Evolutionary conservation across 2,888 invertebrate genomes (phyloP), one percentile per base, ranked within the genome.

Genomic region (Drepanosiphum platanoidis): DNA sequence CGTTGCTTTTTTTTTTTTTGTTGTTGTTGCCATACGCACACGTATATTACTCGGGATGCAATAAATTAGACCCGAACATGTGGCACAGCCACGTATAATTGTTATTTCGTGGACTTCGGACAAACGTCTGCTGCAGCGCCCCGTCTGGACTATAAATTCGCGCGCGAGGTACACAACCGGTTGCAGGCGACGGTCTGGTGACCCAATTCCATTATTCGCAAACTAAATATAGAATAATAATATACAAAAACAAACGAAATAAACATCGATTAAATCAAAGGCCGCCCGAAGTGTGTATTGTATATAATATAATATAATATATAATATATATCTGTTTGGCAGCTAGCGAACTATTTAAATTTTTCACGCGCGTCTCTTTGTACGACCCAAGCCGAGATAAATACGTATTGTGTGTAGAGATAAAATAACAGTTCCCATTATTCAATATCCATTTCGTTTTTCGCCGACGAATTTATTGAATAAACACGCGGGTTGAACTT

Each of bases 111-210:
- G 77, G 18, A 78, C 64, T 64, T 64, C 1, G 27, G 52, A 27
- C 61, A 3, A 77, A 61, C 30, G 77, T 78, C 58, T 61, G 52
- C 72, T 13, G 42, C 27, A 22, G 61, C n/a, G 27, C 61, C 42
- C 42, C 36, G 77, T 78, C 77, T 78, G 77, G 77, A 22, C 64
- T 7, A 64, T 78, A 78, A 78, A 78, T 78, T 78, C 77, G 77
- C 39, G 77, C 39, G 27, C 15, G 15, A 77, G 27, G 11, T 39
- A 78, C 77, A 78, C 77, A 78, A 78, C 77, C 77, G 77, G 77
- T 78, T 78, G 77, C 77, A 30, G 18, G 18, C 64, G 77, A 78
- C 61, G 61, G 77, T 78, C 77, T 78, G 77, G 77, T 78, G 64
- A 78, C 77, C 77, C 39, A 78, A 78, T 78, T 78, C 64, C 39